These are phyloP conservation scores for Hemiprocne comata DNA, from an alignment of 2,113 vertebrate genomes.

Conservation along the genomic window DNA sequence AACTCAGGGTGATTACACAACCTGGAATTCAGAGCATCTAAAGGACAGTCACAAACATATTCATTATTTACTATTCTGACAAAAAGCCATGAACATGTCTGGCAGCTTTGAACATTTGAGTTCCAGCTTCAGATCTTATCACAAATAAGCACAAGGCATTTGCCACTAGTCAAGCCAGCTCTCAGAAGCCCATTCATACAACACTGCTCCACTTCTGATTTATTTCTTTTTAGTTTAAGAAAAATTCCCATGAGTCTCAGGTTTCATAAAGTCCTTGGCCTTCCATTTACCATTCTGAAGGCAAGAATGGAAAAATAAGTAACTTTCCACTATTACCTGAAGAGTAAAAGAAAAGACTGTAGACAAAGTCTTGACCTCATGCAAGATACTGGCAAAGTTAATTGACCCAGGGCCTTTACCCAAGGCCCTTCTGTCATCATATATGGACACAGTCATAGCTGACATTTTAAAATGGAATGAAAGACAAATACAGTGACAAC, in stretches of 20 bases:
- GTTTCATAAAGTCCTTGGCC: not conserved
- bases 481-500: not conserved
- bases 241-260: not conserved
- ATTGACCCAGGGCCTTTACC: not conserved
- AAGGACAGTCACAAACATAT: not conserved
- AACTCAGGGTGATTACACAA: conserved; percentile 5
- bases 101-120: not conserved
- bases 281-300: not conserved
- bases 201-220: not conserved
- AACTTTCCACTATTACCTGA: not conserved
- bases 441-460: not conserved
- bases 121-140: not conserved
- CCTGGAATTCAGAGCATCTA: not conserved
- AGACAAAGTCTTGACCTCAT: not conserved
- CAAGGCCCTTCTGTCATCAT: not conserved
- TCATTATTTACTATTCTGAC: not conserved
- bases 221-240: not conserved
- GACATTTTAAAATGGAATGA: not conserved
- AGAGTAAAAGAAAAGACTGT: not conserved
- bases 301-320: not conserved
- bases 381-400: not conserved
- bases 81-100: not conserved
- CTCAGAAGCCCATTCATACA: not conserved
- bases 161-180: not conserved
- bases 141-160: not conserved